Conservation (phyloP, 2,113 vertebrate genomes). For the Pangasianodon hypophthalmus region DNA sequence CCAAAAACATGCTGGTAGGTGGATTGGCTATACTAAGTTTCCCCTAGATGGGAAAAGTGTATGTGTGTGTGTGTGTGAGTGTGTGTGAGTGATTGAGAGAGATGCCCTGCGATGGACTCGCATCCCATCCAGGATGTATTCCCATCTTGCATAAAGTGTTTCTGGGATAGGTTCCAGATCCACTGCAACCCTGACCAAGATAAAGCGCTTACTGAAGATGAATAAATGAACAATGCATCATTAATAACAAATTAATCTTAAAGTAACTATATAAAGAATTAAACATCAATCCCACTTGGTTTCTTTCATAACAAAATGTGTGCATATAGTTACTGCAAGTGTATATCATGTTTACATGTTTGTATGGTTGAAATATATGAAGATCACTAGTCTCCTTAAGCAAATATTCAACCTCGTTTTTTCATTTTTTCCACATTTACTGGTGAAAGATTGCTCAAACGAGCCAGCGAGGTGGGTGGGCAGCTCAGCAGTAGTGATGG, state of each 20-base stretch:
- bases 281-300: constrained; percentile 41
- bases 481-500: constrained; percentile 48
- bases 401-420: not conserved
- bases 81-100: not conserved
- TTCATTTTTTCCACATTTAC: not conserved
- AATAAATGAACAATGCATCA: not conserved
- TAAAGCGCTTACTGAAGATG: not conserved
- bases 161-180: not conserved
- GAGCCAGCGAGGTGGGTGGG: constrained; percentile 43
- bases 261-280: constrained; percentile 57
- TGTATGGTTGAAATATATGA: constrained; percentile 14
- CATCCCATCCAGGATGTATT: not conserved
- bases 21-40: not conserved
- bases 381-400: not conserved
- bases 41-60: not conserved
- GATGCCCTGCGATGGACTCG: not conserved
- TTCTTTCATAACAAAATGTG: not conserved
- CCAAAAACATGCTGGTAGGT: not conserved
- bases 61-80: not conserved
- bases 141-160: not conserved
- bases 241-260: not conserved
- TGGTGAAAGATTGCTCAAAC: constrained; percentile 44
- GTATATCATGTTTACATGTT: not conserved
- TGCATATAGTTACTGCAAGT: not conserved
- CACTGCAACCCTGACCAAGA: not conserved